phyloP scores from a whole-genome alignment of 2,113 vertebrate species.

The Clupea harengus region DNA sequence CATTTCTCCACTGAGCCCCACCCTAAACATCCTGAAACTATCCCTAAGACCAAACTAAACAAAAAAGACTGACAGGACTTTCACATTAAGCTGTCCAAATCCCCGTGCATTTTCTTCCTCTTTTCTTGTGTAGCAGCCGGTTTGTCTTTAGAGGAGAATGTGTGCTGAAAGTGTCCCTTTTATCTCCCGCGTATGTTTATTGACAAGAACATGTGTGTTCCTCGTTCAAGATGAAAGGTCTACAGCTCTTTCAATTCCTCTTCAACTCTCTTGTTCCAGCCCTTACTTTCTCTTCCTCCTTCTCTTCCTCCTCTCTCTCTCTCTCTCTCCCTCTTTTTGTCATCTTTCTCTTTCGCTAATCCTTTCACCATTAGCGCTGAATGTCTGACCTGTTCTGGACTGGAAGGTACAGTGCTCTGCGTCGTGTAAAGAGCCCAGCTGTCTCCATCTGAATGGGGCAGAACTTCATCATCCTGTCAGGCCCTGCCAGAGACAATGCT shows the following conservation, averaged over 20 bases:
- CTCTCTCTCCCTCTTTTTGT: conserved; percentile 7
- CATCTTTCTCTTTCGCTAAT: conserved; percentile 24
- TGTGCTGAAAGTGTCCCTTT: not conserved
- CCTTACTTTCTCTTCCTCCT: conserved; percentile 40
- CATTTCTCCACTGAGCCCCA: not conserved
- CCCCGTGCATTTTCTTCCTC: not conserved
- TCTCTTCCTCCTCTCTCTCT: not conserved
- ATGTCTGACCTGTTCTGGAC: not conserved
- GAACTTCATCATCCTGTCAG: conserved; percentile 36
- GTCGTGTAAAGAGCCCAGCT: conserved; percentile 35
- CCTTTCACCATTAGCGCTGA: not conserved
- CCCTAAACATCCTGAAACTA: not conserved
- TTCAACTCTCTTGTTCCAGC: not conserved
- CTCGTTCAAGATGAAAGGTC: conserved; percentile 19
- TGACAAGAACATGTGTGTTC: not conserved
- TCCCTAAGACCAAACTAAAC: not conserved
- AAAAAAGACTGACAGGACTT: not conserved
- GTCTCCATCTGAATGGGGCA: conserved; percentile 34
- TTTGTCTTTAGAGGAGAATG: not conserved
- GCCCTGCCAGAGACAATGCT: conserved; percentile 33
- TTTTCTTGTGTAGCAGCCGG: not conserved
- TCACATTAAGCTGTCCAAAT: not conserved
- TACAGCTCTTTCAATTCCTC: not conserved
- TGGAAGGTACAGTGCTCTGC: conserved; percentile 41
- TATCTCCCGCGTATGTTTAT: not conserved